phyloP scores from a whole-genome alignment of 2,113 vertebrate genomes.

The Procavia capensis region DNA sequence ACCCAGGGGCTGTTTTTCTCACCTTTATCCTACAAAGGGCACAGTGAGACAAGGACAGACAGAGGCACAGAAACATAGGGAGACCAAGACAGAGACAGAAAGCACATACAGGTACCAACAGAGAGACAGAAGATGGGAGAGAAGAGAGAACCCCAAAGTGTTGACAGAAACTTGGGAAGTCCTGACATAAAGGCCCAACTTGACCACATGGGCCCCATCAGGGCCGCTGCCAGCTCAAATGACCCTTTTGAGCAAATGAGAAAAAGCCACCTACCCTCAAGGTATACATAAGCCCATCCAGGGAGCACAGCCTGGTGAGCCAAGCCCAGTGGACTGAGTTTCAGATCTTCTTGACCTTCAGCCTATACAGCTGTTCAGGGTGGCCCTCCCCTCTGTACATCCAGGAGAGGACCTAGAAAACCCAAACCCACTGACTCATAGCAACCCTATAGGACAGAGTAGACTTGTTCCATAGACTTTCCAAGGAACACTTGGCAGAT shows the following conservation, averaged over 20 bases:
- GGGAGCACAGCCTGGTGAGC: neutral
- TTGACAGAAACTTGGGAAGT: neutral
- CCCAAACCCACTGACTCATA: too few relatives aligned
- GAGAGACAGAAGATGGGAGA: neutral
- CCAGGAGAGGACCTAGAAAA: too few relatives aligned
- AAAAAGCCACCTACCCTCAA: neutral
- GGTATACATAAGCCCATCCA: neutral
- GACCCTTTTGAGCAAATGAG: neutral
- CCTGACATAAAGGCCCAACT: neutral
- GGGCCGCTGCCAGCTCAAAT: neutral
- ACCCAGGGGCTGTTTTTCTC: neutral
- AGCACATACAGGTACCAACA: neutral
- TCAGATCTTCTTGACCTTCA: neutral
- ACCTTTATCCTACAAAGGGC: neutral
- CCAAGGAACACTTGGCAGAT: too few relatives aligned
- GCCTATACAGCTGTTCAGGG: accelerated
- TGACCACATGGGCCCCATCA: too few relatives aligned
- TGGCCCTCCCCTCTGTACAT: neutral
- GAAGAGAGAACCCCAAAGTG: neutral
- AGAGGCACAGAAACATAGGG: neutral
- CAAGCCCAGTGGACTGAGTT: accelerated
- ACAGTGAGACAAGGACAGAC: neutral
- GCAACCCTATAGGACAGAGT: too few relatives aligned
- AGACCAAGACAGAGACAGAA: neutral
- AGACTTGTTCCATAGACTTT: too few relatives aligned